Conservation (phyloP, 2,113 vertebrate genomes). For the Oreocharis arfaki region DNA sequence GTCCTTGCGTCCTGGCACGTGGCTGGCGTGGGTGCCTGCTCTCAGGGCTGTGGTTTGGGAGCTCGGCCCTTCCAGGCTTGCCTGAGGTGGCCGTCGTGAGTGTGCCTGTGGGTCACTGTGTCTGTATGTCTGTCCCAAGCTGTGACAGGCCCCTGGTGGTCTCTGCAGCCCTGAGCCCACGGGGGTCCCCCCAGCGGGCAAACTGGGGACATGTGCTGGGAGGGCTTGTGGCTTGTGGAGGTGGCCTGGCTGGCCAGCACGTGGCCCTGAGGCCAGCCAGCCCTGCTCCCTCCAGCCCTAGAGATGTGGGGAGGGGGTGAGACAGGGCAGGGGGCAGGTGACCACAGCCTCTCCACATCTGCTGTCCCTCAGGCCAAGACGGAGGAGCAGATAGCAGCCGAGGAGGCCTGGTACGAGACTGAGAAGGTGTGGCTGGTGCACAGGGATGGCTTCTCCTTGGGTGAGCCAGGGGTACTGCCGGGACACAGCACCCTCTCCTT, state of each 20-base stretch:
- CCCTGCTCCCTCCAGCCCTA: background rate
- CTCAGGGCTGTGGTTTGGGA: background rate
- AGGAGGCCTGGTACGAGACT: conserved; percentile 94
- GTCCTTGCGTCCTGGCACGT: background rate
- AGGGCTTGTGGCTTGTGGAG: background rate
- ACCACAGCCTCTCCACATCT: background rate
- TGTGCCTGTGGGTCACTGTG: background rate
- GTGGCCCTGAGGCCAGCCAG: background rate
- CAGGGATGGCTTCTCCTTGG: conserved; percentile 94
- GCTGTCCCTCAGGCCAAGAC: conserved; percentile 83
- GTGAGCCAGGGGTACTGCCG: conserved; percentile 56
- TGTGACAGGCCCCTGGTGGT: background rate
- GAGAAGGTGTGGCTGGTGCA: conserved; percentile 98
- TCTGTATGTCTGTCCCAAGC: background rate
- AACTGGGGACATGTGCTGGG: background rate
- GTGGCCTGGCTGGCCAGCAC: background rate
- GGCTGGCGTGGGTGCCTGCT: background rate
- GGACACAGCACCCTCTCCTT: background rate
- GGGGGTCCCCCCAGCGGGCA: fast-evolving
- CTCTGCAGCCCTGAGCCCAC: background rate
- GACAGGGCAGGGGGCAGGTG: too few relatives aligned
- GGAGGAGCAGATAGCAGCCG: conserved; percentile 90
- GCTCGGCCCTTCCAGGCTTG: background rate
- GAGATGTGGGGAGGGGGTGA: background rate
- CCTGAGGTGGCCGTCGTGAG: fast-evolving